A percentile compares a stretch with the other conserved stretches of the same genome.
These are phyloP conservation scores for Saguinus imperator DNA, from an alignment of 2,113 vertebrate genomes.

Conservation along the genomic window DNA sequence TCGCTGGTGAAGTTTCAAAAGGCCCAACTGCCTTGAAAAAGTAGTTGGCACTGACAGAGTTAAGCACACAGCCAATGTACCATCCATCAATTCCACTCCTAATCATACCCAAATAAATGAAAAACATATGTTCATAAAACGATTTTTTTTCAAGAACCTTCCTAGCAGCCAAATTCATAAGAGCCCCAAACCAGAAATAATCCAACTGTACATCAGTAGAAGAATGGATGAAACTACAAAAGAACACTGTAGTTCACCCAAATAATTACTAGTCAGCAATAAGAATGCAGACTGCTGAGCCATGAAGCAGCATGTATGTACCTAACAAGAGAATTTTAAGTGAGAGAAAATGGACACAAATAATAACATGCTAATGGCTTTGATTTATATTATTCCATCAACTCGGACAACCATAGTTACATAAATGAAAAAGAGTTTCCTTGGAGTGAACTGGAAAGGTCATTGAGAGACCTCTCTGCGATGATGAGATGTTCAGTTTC, in stretches of 20 bases:
- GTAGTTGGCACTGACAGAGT: neutral
- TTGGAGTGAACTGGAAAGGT: neutral
- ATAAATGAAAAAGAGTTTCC: neutral
- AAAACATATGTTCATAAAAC: neutral
- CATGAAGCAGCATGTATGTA: fast-evolving
- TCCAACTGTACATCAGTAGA: neutral
- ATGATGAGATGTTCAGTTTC: neutral
- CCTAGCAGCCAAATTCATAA: neutral
- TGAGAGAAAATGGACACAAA: neutral
- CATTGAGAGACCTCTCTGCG: neutral
- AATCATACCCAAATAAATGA: neutral
- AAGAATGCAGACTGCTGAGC: neutral
- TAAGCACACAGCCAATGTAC: neutral
- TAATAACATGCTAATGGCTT: neutral
- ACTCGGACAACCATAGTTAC: fast-evolving
- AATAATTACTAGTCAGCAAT: too few relatives aligned
- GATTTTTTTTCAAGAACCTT: neutral
- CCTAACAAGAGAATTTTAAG: neutral
- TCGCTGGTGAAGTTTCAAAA: neutral
- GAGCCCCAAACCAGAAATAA: neutral
- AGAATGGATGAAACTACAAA: neutral
- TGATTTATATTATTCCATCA: neutral
- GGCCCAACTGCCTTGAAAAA: neutral
- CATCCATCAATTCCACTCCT: neutral
- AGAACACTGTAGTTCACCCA: too few relatives aligned